Conservation (phyloP, 2,888 invertebrate species). For the Phengaris alcon region DNA sequence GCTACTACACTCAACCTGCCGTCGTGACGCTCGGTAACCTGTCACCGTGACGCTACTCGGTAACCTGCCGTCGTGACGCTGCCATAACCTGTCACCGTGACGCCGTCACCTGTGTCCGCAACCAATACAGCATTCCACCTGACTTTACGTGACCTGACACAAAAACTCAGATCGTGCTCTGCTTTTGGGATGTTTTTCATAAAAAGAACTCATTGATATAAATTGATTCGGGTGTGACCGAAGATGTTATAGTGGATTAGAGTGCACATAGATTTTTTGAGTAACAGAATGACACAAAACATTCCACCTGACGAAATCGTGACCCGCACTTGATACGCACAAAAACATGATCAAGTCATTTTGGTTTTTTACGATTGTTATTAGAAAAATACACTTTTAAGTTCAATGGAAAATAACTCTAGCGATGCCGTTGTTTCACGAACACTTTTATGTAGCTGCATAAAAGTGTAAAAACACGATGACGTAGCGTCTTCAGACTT, state of each 20-base stretch:
- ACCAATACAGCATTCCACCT: constrained; percentile 43
- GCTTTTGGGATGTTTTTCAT: background rate
- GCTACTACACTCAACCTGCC: background rate
- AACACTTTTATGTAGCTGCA: too few species aligned
- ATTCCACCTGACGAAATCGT: constrained; percentile 17
- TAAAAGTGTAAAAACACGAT: too few species aligned
- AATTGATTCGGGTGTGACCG: constrained; percentile 29
- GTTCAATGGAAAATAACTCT: background rate
- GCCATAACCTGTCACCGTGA: constrained; percentile 36
- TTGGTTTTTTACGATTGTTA: background rate
- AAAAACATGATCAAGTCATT: background rate
- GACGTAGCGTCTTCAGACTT: too few species aligned
- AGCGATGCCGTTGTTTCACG: background rate
- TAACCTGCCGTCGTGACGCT: background rate
- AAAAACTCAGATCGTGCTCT: background rate
- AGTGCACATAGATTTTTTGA: background rate
- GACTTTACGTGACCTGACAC: constrained; percentile 44
- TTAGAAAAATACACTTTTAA: background rate
- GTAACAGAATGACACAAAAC: background rate
- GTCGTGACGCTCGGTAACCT: constrained; percentile 7
- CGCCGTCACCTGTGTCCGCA: constrained; percentile 64
- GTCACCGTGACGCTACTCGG: constrained; percentile 12
- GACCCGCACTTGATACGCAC: constrained; percentile 13
- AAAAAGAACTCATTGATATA: background rate
- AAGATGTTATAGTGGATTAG: background rate